phyloP scores from a whole-genome alignment of 2,888 invertebrate species.

The Eremobia ochroleuca region DNA sequence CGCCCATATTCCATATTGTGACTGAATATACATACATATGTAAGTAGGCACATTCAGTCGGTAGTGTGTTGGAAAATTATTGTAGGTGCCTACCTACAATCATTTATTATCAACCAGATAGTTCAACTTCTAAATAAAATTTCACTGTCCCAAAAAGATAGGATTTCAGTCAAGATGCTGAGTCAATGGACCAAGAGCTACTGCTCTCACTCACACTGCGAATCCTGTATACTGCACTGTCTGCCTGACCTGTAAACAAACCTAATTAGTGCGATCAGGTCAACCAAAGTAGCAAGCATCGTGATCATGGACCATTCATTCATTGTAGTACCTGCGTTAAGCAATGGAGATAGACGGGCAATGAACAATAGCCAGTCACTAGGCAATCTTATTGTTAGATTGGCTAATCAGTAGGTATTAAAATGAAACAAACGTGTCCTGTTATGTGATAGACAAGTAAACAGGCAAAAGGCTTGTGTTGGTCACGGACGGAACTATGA shows the following conservation, averaged over 20 bases:
- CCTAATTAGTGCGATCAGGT: neutral
- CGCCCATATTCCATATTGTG: conserved; percentile 4
- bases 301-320: neutral
- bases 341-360: conserved; percentile 26
- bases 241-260: neutral
- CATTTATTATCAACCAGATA: conserved; percentile 2
- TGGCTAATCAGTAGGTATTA: conserved; percentile 31
- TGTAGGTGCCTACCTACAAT: neutral
- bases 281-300: neutral
- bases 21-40: neutral
- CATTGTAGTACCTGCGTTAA: neutral
- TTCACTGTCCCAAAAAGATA: neutral
- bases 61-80: neutral
- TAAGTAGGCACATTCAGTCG: neutral
- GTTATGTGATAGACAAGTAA: conserved; percentile 17
- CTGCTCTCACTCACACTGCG: neutral
- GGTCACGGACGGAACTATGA: neutral
- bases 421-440: conserved; percentile 26
- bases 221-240: neutral
- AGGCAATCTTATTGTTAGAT: conserved; percentile 22
- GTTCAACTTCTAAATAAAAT: conserved; percentile 1
- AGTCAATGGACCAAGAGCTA: neutral
- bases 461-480: conserved; percentile 21
- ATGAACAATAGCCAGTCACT: conserved; percentile 18
- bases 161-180: neutral